Percentiles rank a stretch among this genome's conserved stretches.
phyloP scores from a whole-genome alignment of 2,113 vertebrate species.

The Grus americana region DNA sequence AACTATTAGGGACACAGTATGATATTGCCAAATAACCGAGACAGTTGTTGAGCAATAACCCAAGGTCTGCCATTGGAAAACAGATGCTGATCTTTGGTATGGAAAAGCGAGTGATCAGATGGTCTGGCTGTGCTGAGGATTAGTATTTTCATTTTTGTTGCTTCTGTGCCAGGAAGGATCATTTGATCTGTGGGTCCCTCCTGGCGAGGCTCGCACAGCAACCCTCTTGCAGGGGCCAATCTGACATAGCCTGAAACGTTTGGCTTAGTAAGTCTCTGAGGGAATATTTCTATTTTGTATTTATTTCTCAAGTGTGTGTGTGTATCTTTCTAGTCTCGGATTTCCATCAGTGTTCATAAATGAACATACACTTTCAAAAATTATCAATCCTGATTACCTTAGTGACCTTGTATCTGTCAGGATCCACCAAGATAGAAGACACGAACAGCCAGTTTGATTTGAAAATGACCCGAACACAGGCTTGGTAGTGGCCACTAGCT shows the following conservation, averaged over 20 bases:
- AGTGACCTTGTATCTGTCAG: background rate
- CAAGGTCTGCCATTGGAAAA: background rate
- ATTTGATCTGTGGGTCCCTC: background rate
- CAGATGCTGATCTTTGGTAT: background rate
- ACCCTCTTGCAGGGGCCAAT: background rate
- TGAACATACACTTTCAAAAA: background rate
- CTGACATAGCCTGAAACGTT: background rate
- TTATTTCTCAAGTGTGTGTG: background rate
- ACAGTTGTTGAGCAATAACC: background rate
- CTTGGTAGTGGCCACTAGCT: background rate
- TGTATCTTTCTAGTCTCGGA: background rate
- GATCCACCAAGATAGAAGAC: background rate
- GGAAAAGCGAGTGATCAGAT: background rate
- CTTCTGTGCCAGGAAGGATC: background rate
- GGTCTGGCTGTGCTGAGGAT: background rate
- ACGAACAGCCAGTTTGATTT: background rate
- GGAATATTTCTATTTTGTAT: background rate
- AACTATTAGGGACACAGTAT: background rate
- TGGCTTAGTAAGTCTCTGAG: background rate
- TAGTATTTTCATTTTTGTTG: background rate
- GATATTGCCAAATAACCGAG: background rate
- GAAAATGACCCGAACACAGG: background rate
- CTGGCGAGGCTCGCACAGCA: fast-evolving
- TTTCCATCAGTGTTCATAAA: background rate
- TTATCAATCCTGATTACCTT: background rate